Conservation (phyloP, 2,113 vertebrate species). For the Eira barbara region DNA sequence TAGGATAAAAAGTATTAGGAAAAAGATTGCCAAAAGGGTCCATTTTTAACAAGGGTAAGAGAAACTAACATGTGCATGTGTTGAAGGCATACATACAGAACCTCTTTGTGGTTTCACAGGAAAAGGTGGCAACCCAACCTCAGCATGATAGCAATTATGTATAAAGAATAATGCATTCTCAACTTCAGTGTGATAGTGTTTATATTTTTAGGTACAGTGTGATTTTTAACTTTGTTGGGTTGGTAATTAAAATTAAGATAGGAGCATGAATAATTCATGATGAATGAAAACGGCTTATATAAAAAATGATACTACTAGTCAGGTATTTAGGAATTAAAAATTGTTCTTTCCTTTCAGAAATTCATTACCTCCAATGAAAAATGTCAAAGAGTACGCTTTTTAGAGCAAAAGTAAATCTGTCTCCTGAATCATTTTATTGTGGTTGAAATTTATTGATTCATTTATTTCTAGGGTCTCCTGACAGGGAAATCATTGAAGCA, state of each 20-base stretch:
- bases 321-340: conserved; percentile 22
- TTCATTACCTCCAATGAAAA: neutral
- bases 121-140: conserved; percentile 75
- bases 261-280: conserved; percentile 81
- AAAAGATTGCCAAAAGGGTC: conserved; percentile 42
- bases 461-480: neutral
- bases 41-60: conserved; percentile 52
- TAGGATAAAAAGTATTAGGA: conserved; percentile 18
- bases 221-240: conserved; percentile 80
- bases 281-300: conserved; percentile 69
- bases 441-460: neutral
- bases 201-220: conserved; percentile 81
- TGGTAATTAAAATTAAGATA: conserved; percentile 84
- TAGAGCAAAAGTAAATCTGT: neutral
- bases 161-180: conserved; percentile 80
- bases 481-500: neutral
- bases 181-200: conserved; percentile 75
- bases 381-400: neutral
- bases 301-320: neutral
- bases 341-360: neutral
- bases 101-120: conserved; percentile 67
- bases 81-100: conserved; percentile 55
- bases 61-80: conserved; percentile 10
- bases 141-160: conserved; percentile 79
- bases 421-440: neutral